Evolutionary conservation across 1,140 invertebrate species (phyloP), one percentile per base, ranked within the genome.

Genomic region (Procambarus virginalis): DNA sequence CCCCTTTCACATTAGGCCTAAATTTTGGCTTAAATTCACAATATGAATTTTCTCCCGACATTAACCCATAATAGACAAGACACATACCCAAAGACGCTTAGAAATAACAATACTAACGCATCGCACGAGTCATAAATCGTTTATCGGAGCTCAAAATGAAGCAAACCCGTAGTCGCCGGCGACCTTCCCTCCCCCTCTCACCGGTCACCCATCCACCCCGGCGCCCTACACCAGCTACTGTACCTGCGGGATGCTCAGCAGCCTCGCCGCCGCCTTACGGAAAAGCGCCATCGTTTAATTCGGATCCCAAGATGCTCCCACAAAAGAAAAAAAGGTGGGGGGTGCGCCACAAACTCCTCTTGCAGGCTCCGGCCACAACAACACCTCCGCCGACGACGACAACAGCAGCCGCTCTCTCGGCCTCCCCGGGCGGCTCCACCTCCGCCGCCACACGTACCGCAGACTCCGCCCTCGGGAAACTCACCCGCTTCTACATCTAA

Each of bases 231-330:
- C 12, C 20, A 64, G 2, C 22, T 9, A 34, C 34, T 20, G 22
- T 73, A 73, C 68, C 68, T 73, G 68, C n/a, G 68, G 68, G 34
- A 73, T 73, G 22, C 68, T 73, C n/a, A 73, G n/a, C 6, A 73
- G 22, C n/a, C 68, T 73, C 5, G 68, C 68, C n/a, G 68, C 68
- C 34, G 68, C 68, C 6, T 34, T 73, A 8, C 68, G 22, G 22
- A 73, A 73, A 34, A 73, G n/a, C 6, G 68, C 68, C 68, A 73
- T 73, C n/a, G 20, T 73, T 34, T 34, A 34, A 34, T 34, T 34
- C 34, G 34, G 34, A 34, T 34, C 34, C 34, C 34, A 34, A 34
- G 34, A 34, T 34, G 34, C 34, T 34, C 34, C 34, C 34, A 34
- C 34, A 34, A 34, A 34, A 34, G 34, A 34, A 34, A 34, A 34